These are phyloP conservation scores for Epinephelus malabaricus DNA, from an alignment of 2,797 vertebrate genomes.

Conservation along the genomic window DNA sequence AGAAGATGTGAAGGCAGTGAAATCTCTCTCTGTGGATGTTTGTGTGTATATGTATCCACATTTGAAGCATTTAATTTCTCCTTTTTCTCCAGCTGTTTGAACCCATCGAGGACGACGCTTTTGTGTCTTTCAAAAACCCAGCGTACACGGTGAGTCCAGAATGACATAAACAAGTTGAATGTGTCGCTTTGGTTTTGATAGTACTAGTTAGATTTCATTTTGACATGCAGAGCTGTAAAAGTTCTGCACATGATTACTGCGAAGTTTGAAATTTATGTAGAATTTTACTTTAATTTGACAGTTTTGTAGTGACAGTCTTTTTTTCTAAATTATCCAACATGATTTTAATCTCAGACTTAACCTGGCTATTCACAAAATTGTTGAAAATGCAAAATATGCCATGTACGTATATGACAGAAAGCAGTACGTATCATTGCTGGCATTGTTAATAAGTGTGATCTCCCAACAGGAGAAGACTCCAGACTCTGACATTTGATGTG, in stretches of 20 bases:
- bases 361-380: background rate
- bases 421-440: background rate
- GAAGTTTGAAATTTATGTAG: background rate
- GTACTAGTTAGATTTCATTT: background rate
- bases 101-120: slow-evolving; percentile 31
- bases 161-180: background rate
- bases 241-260: background rate
- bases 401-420: background rate
- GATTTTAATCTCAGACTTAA: background rate
- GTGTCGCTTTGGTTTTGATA: background rate
- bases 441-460: slow-evolving; percentile 8
- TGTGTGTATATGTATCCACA: background rate
- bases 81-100: slow-evolving; percentile 31
- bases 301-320: background rate
- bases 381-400: background rate
- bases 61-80: slow-evolving; percentile 7
- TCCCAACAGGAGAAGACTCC: slow-evolving; percentile 54
- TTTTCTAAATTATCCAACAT: background rate
- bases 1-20: background rate
- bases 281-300: background rate
- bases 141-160: slow-evolving; percentile 64
- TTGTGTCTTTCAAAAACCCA: slow-evolving; percentile 65
- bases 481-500: slow-evolving; percentile 61
- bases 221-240: slow-evolving; percentile 8
- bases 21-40: background rate